Base-by-base conservation (phyloP, 2,888 invertebrate species). In the Caenorhabditis angaria region DNA sequence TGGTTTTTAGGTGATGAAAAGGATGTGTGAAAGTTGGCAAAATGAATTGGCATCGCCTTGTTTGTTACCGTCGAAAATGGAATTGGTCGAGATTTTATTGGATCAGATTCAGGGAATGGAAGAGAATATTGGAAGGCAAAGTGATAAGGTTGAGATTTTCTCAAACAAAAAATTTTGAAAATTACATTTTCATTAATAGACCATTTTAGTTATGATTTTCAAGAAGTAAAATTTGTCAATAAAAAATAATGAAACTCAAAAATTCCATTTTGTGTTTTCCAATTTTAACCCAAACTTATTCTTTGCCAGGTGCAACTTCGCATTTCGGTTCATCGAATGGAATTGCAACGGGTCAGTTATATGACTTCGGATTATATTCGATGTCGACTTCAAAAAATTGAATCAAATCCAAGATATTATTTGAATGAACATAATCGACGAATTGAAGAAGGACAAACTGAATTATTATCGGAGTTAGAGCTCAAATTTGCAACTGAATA, bases 291-390 rank as follows among this genome's bases (percentile, higher is more conserved):
- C n/a, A 25, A 35, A 55, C 20, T 3, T 24, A 12, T 59, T 47
- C 18, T 41, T 18, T 3, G 6, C 41, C 65, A 80, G 69, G 59
- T 47, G 6, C 64, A 70, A 32, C 51, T 81, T 48, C 63, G 67
- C 20, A 76, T 75, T 25, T 77, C 81, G 2, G 50, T 77, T 29
- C 82, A 82, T 59, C 76, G 77, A 29, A 71, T 80, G 73, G 84
- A 84, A 58, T 61, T 84, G 28, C 77, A 78, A n/a, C 63, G 84
- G 5, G 73, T 82, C 51, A 65, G 71, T 28, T 84, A 78, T 57
- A 53, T 84, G 25, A 77, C 82, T 10, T 83, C 83, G 41, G 80
- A 81, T 32, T 84, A 84, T 61, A 27, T 83, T 6, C 57, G 78
- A 61, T 65, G 65, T n/a, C 69, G 79, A 0, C 63, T 84, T 8